Percentiles rank a stretch among this genome's conserved stretches.
phyloP scores from a whole-genome alignment of 2,888 invertebrate genomes.

The Drosophila ezoana region DNA sequence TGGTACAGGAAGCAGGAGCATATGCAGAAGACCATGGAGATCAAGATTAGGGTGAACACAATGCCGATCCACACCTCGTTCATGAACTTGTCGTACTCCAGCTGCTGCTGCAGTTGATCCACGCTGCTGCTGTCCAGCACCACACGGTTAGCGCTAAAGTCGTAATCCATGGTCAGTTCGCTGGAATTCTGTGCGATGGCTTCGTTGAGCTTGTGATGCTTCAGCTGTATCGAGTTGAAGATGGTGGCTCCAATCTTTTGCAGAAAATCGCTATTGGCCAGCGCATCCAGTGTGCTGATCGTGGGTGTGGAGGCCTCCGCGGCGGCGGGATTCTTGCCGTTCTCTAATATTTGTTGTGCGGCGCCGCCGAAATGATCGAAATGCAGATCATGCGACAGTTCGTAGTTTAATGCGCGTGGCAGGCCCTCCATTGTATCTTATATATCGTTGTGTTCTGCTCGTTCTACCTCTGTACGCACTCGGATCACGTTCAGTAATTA shows the following conservation, averaged over 20 bases:
- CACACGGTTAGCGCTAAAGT: conserved; percentile 76
- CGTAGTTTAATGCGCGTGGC: conserved; percentile 82
- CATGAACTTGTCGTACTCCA: conserved; percentile 87
- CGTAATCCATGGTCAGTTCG: conserved; percentile 67
- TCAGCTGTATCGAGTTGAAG: conserved; percentile 79
- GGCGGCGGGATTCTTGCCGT: conserved; percentile 52
- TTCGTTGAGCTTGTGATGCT: conserved; percentile 62
- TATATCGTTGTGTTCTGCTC: conserved; percentile 17
- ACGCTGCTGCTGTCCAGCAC: conserved; percentile 79
- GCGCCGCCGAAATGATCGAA: conserved; percentile 78
- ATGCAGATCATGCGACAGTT: conserved; percentile 82
- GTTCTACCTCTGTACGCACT: conserved; percentile 14
- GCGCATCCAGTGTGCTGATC: conserved; percentile 66
- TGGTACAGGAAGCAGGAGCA: conserved; percentile 88
- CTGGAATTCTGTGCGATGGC: conserved; percentile 44
- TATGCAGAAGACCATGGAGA: conserved; percentile 88
- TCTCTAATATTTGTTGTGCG: conserved; percentile 80
- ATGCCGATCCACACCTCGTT: conserved; percentile 89
- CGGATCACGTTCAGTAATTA: conserved; percentile 36
- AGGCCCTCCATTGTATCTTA: conserved; percentile 78
- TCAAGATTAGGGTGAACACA: conserved; percentile 87
- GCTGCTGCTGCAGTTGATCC: conserved; percentile 82
- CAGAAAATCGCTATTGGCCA: conserved; percentile 77
- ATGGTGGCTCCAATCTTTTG: conserved; percentile 82
- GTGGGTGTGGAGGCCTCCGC: conserved; percentile 75